Evolutionary conservation across 2,888 invertebrate species (phyloP).

Genomic region (Bedellia somnulentella): DNA sequence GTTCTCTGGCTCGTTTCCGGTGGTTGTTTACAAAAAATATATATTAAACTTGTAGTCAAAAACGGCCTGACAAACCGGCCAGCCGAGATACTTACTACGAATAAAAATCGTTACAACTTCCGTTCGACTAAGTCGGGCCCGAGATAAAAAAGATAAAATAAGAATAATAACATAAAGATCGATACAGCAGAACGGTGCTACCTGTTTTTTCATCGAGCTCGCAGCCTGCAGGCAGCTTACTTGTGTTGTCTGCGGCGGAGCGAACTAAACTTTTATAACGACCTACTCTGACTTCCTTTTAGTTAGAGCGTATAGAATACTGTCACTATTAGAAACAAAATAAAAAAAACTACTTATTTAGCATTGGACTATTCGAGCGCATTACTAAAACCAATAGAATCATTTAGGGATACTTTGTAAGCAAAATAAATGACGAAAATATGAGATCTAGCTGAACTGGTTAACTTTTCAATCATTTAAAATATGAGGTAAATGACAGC

Average conservation of each 20-base stretch:
- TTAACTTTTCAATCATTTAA: no score
- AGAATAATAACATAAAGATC: constrained; percentile 56
- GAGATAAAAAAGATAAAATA: constrained; percentile 55
- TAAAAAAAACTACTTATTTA: no score
- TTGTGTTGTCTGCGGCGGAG: constrained; percentile 13
- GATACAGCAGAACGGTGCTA: constrained; percentile 54
- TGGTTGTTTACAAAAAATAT: constrained; percentile 50
- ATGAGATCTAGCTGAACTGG: no score
- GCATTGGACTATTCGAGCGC: no score
- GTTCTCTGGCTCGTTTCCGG: constrained; percentile 50
- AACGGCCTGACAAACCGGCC: constrained; percentile 36
- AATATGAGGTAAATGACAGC: constrained; percentile 33
- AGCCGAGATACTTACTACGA: constrained; percentile 51
- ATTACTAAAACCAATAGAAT: no score
- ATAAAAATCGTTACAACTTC: constrained; percentile 61
- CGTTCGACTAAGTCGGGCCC: constrained; percentile 43
- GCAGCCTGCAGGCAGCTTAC: constrained; percentile 27
- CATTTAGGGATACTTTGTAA: no score
- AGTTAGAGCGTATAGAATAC: no score
- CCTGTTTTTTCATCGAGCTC: constrained; percentile 47
- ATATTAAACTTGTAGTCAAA: constrained; percentile 18
- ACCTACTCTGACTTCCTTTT: no score
- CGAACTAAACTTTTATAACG: background rate
- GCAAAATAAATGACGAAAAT: no score
- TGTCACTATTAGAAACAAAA: no score